These are phyloP conservation scores for Oreamnos americanus DNA, from an alignment of 2,113 vertebrate genomes.

Conservation along the genomic window DNA sequence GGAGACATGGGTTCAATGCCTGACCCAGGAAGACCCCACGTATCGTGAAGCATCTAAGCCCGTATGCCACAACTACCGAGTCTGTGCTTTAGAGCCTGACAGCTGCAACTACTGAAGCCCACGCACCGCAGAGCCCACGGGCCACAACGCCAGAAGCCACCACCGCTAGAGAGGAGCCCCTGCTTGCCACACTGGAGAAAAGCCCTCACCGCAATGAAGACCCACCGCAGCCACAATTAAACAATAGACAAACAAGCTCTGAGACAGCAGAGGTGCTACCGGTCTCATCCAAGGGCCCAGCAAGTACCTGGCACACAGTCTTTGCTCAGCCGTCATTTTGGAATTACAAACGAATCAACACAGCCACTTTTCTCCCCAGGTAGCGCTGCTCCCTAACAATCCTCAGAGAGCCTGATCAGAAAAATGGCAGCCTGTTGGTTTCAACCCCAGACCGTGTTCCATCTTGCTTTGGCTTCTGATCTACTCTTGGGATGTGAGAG, in stretches of 20 bases:
- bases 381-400: not conserved
- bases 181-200: not conserved
- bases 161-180: not conserved
- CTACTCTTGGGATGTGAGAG: not conserved
- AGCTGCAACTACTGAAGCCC: not conserved
- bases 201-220: accelerated
- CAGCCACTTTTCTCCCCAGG: not conserved
- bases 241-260: not conserved
- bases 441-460: not conserved
- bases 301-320: not conserved
- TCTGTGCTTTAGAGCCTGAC: not conserved
- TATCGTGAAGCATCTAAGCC: not conserved
- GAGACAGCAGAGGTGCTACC: not conserved
- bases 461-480: not conserved
- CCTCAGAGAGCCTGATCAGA: not conserved
- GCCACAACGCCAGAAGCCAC: not conserved
- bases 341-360: not conserved
- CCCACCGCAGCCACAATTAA: not conserved
- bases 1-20: not conserved
- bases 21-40: not conserved
- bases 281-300: not conserved
- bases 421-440: not conserved
- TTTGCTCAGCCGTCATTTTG: not conserved
- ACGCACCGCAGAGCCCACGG: not conserved
- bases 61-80: accelerated